Percentiles rank a stretch among this genome's conserved stretches.
Evolutionary conservation across 2,888 invertebrate species (phyloP).

Genomic region (Euspilapteryx auroguttella): DNA sequence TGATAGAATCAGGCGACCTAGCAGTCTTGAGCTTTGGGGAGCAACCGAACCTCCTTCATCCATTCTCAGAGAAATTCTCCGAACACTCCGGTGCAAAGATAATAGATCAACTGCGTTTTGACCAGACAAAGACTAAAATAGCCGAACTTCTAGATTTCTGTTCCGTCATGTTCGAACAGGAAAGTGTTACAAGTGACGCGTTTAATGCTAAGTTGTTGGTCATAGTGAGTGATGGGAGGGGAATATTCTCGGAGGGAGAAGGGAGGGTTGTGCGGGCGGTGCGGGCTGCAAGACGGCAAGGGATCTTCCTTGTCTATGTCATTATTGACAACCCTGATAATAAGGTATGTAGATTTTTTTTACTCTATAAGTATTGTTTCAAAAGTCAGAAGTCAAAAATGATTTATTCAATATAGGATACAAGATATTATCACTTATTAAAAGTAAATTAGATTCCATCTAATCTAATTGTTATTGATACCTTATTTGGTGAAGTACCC

Average conservation of each 20-base stretch:
- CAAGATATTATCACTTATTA: too few relatives aligned
- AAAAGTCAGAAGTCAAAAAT: too few relatives aligned
- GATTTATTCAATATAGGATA: too few relatives aligned
- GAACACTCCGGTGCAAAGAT: constrained; percentile 84
- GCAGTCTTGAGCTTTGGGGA: constrained; percentile 92
- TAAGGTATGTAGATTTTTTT: constrained; percentile 60
- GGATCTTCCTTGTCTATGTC: constrained; percentile 93
- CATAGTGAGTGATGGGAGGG: constrained; percentile 93
- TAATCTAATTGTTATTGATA: too few relatives aligned
- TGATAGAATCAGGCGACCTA: constrained; percentile 92
- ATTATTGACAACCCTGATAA: constrained; percentile 93
- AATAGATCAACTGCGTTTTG: constrained; percentile 81
- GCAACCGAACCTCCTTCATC: constrained; percentile 81
- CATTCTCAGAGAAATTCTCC: constrained; percentile 83
- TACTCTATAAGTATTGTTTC: too few relatives aligned
- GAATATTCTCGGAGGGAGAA: constrained; percentile 87
- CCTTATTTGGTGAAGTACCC: too few relatives aligned
- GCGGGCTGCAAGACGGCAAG: constrained; percentile 74
- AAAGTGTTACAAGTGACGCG: constrained; percentile 48
- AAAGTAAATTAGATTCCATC: too few relatives aligned
- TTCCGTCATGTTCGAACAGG: constrained; percentile 59
- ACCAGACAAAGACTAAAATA: constrained; percentile 87
- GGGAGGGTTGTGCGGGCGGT: constrained; percentile 75
- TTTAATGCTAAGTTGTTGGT: constrained; percentile 83
- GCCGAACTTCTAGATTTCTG: constrained; percentile 80